phyloP scores from a whole-genome alignment of 2,797 vertebrate genomes.

The Gobionotothen gibberifrons region DNA sequence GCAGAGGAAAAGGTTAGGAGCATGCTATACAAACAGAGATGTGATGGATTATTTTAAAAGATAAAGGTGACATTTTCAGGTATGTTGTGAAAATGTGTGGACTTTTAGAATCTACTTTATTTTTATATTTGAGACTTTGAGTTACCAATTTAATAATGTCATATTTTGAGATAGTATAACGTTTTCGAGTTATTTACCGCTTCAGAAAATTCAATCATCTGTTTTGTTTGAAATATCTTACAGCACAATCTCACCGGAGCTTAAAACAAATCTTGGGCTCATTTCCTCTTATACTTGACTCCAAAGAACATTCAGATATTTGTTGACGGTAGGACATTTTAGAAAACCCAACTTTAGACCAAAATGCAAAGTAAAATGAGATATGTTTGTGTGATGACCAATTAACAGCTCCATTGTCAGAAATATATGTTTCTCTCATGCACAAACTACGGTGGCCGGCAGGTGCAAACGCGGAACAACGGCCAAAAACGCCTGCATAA shows the following conservation, averaged over 20 bases:
- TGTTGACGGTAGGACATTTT: neutral
- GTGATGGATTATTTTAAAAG: neutral
- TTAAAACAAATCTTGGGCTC: no score
- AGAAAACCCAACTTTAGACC: neutral
- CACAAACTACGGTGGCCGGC: no score
- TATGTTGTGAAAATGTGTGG: neutral
- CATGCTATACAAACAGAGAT: neutral
- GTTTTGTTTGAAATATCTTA: neutral
- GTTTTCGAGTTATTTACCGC: no score
- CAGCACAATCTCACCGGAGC: neutral
- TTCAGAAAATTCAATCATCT: no score
- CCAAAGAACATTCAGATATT: neutral
- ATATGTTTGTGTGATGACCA: no score
- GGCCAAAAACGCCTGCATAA: no score
- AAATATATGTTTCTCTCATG: neutral
- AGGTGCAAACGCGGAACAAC: no score
- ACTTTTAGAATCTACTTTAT: neutral
- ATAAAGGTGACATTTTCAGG: neutral
- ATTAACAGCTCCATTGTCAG: neutral
- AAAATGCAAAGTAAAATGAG: neutral
- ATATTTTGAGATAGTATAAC: no score
- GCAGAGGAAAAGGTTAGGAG: conserved; percentile 38
- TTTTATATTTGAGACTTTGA: neutral
- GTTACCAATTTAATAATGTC: no score
- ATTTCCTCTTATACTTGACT: neutral